Conservation (phyloP, 2,113 vertebrate genomes). For the Nycticorax nycticorax region DNA sequence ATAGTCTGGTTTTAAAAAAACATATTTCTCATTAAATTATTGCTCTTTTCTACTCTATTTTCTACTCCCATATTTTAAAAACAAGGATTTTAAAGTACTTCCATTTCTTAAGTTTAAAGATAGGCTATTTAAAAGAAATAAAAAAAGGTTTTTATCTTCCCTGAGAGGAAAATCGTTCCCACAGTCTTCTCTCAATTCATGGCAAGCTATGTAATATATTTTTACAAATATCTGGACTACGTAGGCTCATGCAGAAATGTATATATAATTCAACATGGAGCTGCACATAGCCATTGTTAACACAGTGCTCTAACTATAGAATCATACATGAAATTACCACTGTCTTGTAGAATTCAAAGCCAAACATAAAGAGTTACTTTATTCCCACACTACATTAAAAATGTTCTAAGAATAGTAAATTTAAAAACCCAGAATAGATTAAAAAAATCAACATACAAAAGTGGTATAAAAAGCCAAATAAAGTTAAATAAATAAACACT, state of each 20-base stretch:
- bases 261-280: not conserved
- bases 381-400: not conserved
- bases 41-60: not conserved
- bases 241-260: not conserved
- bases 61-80: not conserved
- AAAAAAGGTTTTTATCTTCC: not conserved
- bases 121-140: not conserved
- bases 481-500: not conserved
- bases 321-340: not conserved
- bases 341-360: not conserved
- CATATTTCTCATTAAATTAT: not conserved
- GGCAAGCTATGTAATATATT: not conserved
- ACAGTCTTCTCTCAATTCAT: not conserved
- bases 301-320: not conserved
- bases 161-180: not conserved
- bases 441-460: not conserved
- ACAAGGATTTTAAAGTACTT: not conserved
- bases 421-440: not conserved
- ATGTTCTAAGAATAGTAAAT: not conserved
- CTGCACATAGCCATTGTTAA: not conserved
- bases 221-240: not conserved
- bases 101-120: not conserved
- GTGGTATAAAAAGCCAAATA: not conserved
- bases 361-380: not conserved
- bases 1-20: not conserved